Base-by-base conservation (phyloP, 2,888 invertebrate genomes). In the Pherbina coryleti region DNA sequence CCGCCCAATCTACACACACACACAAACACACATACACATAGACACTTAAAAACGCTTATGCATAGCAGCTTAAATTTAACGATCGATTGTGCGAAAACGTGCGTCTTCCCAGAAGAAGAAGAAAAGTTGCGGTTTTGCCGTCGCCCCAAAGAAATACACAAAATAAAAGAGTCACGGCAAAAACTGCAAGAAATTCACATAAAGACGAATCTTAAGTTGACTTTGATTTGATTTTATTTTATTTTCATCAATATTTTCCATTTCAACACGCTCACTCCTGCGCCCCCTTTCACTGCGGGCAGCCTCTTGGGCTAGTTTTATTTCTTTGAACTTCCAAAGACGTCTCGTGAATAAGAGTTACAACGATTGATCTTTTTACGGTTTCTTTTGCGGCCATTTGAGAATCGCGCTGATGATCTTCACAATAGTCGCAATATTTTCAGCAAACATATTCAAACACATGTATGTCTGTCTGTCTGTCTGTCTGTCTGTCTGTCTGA, bases 201-300 rank as follows among this genome's bases (percentile, higher is more conserved):
- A 79, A 79, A 81, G 78, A 81, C 79, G 79, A 81, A 81, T 82
- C n/a, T 81, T 81, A 71, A 79, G 79, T 53, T 75, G 78, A 79
- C 78, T 81, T 79, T 44, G 44, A 44, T 44, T 44, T 44, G 79
- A 81, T 82, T 82, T 80, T 77, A 78, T 79, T 82, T 82, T 81
- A 81, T 82, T 78, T 81, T 81, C 79, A 79, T 82, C 82, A 81
- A 82, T 82, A 79, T 79, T 75, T 67, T 60, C n/a, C 49, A 57
- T 25, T 60, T 37, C 37, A 37, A 8, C 7, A 8, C 3, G 8
- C 44, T 44, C 1, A 11, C 11, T 11, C 44, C 44, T 44, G 1
- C 44, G 7, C 14, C 14, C 2, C 7, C 44, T 11, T 11, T 1
- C 3, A 37, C 37, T 37, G 37, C 11, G 11, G 44, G 44, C 44